phyloP scores from a whole-genome alignment of 2,888 invertebrate species.

The Neuroscelio doddi region DNA sequence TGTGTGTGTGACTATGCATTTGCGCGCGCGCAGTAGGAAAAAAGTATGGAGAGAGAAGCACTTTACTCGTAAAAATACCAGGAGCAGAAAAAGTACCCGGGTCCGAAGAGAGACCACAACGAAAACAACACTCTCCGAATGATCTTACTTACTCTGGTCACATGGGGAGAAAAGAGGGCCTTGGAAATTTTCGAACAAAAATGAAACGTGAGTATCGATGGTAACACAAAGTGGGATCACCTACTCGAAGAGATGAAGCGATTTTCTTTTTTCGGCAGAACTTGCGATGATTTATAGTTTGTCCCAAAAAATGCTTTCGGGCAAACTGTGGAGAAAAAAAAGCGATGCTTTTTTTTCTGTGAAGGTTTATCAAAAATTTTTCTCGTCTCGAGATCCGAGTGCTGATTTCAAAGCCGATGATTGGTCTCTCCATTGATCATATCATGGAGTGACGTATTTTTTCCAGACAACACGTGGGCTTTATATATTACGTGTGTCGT shows the following conservation, averaged over 20 bases:
- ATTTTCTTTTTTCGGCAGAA: constrained; percentile 11
- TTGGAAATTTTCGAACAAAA: background rate
- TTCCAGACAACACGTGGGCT: constrained; percentile 13
- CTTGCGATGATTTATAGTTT: no score
- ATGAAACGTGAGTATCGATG: no score
- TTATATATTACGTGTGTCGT: constrained; percentile 42
- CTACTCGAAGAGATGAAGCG: background rate
- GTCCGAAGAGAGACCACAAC: constrained; percentile 35
- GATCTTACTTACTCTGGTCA: constrained; percentile 55
- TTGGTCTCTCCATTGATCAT: constrained; percentile 14
- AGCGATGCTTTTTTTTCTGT: no score
- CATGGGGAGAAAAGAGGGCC: background rate
- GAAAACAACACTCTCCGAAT: constrained; percentile 62
- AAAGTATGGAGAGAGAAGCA: constrained; percentile 39
- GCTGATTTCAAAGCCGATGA: constrained; percentile 9
- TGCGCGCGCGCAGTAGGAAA: background rate
- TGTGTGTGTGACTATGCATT: background rate
- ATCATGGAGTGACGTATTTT: constrained; percentile 14
- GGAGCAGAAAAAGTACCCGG: constrained; percentile 33
- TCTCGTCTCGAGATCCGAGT: no score
- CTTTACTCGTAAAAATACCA: constrained; percentile 61
- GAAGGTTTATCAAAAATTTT: no score
- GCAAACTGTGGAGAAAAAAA: no score
- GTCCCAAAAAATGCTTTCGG: no score
- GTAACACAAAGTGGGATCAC: no score